These are phyloP conservation scores for Epinephelus moara DNA, from an alignment of 2,113 vertebrate genomes.

Conservation along the genomic window DNA sequence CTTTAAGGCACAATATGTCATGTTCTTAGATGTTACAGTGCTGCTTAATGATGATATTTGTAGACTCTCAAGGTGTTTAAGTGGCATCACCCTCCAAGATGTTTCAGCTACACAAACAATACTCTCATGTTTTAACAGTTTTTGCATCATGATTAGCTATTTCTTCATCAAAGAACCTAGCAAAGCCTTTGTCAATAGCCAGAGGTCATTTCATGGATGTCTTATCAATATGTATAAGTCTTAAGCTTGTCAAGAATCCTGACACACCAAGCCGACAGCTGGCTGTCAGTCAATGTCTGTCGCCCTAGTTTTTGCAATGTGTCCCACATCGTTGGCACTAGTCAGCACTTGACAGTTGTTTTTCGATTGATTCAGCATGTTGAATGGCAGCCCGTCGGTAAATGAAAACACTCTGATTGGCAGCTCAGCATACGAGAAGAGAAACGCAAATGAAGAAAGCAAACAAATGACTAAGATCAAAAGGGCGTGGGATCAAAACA, in stretches of 20 bases:
- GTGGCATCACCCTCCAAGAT: not conserved
- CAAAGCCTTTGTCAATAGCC: not conserved
- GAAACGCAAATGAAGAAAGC: too few species aligned
- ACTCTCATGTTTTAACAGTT: not conserved
- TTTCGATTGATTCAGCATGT: too few species aligned
- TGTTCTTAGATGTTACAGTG: slow-evolving; percentile 20
- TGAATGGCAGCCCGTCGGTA: too few species aligned
- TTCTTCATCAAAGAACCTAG: not conserved
- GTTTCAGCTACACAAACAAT: slow-evolving; percentile 17
- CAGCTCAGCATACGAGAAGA: too few species aligned
- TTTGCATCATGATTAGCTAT: not conserved
- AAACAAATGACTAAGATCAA: too few species aligned
- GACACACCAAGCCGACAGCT: too few species aligned
- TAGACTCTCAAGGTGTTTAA: slow-evolving; percentile 7
- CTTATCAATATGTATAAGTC: not conserved
- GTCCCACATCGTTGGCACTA: too few species aligned
- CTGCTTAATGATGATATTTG: slow-evolving; percentile 2
- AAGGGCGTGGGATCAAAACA: too few species aligned
- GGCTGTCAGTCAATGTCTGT: too few species aligned
- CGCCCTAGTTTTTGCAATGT: too few species aligned
- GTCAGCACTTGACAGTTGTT: too few species aligned
- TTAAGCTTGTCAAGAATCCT: not conserved
- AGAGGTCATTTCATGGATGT: not conserved
- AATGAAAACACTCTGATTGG: too few species aligned
- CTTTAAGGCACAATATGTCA: slow-evolving; percentile 49